These are phyloP conservation scores for Allobates femoralis DNA, from an alignment of 2,797 vertebrate genomes.

Conservation along the genomic window DNA sequence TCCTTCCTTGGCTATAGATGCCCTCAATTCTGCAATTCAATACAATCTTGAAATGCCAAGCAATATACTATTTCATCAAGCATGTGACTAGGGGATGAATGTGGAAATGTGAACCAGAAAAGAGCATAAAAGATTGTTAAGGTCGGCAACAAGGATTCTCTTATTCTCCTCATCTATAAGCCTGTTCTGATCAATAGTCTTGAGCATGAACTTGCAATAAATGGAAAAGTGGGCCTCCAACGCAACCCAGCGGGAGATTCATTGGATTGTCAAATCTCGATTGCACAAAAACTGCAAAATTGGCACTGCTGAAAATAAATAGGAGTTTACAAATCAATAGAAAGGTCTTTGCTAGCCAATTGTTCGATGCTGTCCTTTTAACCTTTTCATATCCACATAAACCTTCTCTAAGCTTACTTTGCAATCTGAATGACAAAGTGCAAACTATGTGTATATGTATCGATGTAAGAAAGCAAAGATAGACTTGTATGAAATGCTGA, in stretches of 20 bases:
- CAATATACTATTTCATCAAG: conserved; percentile 21
- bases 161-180: conserved; percentile 5
- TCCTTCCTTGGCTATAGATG: background rate
- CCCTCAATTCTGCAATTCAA: conserved; percentile 23
- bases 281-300: conserved; percentile 51
- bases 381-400: background rate
- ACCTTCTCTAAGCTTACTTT: background rate
- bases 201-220: conserved; percentile 36
- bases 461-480: background rate
- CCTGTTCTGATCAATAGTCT: conserved; percentile 44
- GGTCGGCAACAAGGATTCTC: conserved; percentile 2
- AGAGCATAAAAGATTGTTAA: conserved; percentile 23
- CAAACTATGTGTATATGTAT: background rate
- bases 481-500: background rate
- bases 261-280: conserved; percentile 39
- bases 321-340: conserved; percentile 41
- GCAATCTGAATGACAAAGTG: background rate
- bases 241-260: conserved; percentile 32
- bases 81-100: background rate
- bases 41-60: conserved; percentile 33
- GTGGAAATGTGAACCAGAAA: conserved; percentile 18
- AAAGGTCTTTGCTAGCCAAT: conserved; percentile 37
- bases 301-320: conserved; percentile 51
- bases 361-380: conserved; percentile 27
- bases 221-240: conserved; percentile 34